A percentile compares a stretch with the other conserved stretches of the same genome.
Conservation (phyloP, 2,113 vertebrate species). For the Rhynchomys soricoides region DNA sequence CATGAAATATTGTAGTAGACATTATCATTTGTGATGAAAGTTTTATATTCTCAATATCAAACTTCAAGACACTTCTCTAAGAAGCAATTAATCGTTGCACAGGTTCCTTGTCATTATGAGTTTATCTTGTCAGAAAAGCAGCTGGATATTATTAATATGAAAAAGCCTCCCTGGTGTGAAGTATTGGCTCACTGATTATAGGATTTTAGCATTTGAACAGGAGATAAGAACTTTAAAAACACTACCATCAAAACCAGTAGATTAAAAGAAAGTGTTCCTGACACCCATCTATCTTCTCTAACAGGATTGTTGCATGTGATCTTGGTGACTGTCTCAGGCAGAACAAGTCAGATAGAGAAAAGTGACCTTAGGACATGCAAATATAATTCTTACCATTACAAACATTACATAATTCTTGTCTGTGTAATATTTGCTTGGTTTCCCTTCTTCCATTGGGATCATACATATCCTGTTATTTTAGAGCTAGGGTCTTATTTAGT, state of each 20-base stretch:
- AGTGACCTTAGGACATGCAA: background rate
- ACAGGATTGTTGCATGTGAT: background rate
- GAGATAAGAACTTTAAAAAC: background rate
- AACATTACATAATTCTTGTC: background rate
- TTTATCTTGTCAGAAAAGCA: conserved; percentile 52
- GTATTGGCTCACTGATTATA: background rate
- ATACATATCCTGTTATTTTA: background rate
- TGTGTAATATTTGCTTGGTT: background rate
- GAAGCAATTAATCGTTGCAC: background rate
- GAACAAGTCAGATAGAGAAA: background rate
- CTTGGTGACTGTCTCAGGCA: background rate
- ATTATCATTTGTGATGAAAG: background rate
- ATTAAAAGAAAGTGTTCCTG: background rate
- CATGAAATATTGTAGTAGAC: background rate
- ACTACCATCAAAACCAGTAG: background rate
- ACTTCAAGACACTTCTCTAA: background rate
- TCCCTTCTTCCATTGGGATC: background rate
- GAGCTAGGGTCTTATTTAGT: background rate
- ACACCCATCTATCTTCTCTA: background rate
- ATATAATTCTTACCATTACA: background rate
- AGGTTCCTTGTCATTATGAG: background rate
- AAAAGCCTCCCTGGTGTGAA: background rate
- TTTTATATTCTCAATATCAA: background rate
- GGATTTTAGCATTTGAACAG: background rate
- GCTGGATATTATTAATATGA: background rate